Base-by-base conservation (phyloP, 2,888 invertebrate species). In the Drosophila niveifrons region DNA sequence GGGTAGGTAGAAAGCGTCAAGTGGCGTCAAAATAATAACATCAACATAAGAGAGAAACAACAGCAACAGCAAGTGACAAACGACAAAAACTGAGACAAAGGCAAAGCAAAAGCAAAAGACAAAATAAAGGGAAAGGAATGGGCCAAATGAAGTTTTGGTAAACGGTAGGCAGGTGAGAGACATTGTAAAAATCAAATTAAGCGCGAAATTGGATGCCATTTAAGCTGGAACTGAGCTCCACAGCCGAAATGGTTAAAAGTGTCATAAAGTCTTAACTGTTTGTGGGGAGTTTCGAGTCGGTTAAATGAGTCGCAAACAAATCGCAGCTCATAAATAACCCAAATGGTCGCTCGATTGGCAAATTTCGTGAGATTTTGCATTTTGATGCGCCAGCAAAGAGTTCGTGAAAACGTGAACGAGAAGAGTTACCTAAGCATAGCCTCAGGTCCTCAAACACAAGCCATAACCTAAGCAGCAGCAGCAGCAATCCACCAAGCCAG, bases 341-440 rank as follows among this genome's bases (percentile, higher is more conserved):
- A 71, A 83, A 88, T 88, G 81, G 65, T 78, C 88, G 78, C 66
- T 86, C 72, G 84, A 83, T 83, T 83, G 87, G 83, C 75, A 78
- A 88, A 89, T 88, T 81, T 91, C 91, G 91, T 90, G 90, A 90
- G 90, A 91, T 90, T 87, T 88, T 80, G 72, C 79, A 80, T 80
- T 82, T 81, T 90, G 90, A 90, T 90, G 90, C 86, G 90, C 90
- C 17, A 41, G 18, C 31, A 48, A 17, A 31, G 70, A 90, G 80
- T 90, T 90, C 83, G 83, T 83, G 88, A 78, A 82, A 81, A 78
- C 82, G 82, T 87, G 84, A 88, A 78, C 70, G 64, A 73, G 88
- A 83, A 88, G 87, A 75, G 84, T 88, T 88, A 83, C 89, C 84
- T 88, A 88, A 83, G 84, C 69, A 62, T 56, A 52, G 87, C 83